phyloP scores from a whole-genome alignment of 2,113 vertebrate genomes.

The Diadophis punctatus region DNA sequence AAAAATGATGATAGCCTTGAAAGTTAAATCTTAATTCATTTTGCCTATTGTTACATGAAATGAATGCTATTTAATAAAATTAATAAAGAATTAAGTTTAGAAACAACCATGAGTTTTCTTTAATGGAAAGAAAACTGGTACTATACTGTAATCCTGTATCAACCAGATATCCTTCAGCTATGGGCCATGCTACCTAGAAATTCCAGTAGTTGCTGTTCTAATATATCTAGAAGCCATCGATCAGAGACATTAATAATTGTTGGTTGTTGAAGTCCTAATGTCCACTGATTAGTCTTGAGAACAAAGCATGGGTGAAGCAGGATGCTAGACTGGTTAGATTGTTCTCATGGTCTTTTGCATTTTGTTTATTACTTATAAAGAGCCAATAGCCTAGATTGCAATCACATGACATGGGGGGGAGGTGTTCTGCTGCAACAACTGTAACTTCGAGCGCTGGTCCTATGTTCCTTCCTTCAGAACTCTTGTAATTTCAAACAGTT shows the following conservation, averaged over 20 bases:
- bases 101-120: not conserved
- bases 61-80: slow-evolving; percentile 30
- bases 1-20: slow-evolving; percentile 15
- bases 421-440: not conserved
- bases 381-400: not conserved
- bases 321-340: not conserved
- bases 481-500: not conserved
- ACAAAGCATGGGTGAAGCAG: not conserved
- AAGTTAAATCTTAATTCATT: slow-evolving; percentile 62
- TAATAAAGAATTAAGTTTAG: not conserved
- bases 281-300: not conserved
- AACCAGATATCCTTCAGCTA: not conserved
- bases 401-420: not conserved
- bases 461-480: not conserved
- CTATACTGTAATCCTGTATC: not conserved
- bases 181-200: not conserved
- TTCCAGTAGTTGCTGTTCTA: not conserved
- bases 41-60: slow-evolving; percentile 36
- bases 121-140: not conserved
- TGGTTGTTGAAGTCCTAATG: not conserved
- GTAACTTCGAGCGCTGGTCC: not conserved
- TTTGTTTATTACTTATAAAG: not conserved
- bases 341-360: not conserved
- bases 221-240: not conserved
- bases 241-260: not conserved